Evolutionary conservation across 2,797 vertebrate species (phyloP).

Genomic region (Malurus splendens): DNA sequence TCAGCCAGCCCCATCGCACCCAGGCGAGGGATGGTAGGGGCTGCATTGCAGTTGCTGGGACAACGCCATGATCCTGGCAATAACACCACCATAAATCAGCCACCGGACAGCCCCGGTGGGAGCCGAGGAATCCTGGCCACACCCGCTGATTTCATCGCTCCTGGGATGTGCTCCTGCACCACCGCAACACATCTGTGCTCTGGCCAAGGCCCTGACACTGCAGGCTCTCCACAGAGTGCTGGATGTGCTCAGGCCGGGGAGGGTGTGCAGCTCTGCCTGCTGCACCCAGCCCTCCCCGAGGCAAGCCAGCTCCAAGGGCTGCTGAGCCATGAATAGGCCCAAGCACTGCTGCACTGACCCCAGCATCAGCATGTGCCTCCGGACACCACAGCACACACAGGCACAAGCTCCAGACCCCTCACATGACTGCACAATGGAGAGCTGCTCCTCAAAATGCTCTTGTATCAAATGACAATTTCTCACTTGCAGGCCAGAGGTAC

Average conservation of each 20-base stretch:
- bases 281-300: fast-evolving
- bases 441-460: background rate
- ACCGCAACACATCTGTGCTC: background rate
- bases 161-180: background rate
- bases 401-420: background rate
- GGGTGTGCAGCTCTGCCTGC: fast-evolving
- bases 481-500: background rate
- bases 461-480: fast-evolving
- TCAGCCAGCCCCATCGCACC: background rate
- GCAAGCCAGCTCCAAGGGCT: fast-evolving
- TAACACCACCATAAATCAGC: constrained; percentile 9
- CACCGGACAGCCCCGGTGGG: background rate
- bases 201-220: fast-evolving
- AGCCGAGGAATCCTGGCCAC: constrained; percentile 21
- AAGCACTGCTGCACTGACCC: fast-evolving
- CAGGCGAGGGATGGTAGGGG: background rate
- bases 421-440: fast-evolving
- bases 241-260: fast-evolving
- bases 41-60: background rate
- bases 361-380: fast-evolving
- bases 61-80: background rate
- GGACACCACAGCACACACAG: fast-evolving
- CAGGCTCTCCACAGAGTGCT: fast-evolving
- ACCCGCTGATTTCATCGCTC: constrained; percentile 36
- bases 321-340: fast-evolving